These are phyloP conservation scores for Vulpes ferrilata DNA, from an alignment of 2,113 vertebrate genomes.

Conservation along the genomic window DNA sequence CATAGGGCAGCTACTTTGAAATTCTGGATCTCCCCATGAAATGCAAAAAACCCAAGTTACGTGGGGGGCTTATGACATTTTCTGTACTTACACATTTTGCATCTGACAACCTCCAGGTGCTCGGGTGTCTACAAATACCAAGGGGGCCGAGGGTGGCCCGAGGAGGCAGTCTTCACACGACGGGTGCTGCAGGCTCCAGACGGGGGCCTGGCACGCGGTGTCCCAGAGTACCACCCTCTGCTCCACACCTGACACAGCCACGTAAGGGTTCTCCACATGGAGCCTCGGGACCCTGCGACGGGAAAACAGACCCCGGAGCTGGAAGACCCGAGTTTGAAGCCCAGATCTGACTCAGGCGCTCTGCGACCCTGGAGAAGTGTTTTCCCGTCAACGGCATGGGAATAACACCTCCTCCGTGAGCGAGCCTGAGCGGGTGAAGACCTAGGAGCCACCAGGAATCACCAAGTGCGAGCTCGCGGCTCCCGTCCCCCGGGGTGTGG, in stretches of 20 bases:
- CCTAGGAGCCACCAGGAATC: neutral
- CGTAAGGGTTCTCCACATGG: rapidly evolving
- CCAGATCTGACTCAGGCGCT: neutral
- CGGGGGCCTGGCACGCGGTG: rapidly evolving
- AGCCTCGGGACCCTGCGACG: rapidly evolving
- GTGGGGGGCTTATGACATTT: neutral
- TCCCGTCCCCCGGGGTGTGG: neutral
- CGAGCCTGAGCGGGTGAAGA: neutral
- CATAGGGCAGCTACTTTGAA: neutral
- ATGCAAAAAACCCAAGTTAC: neutral
- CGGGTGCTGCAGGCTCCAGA: neutral
- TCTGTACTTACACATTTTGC: neutral
- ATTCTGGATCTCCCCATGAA: neutral
- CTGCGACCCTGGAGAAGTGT: neutral
- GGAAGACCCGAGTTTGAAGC: neutral
- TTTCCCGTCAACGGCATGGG: neutral
- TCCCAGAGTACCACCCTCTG: neutral
- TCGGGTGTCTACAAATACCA: neutral
- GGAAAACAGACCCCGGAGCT: neutral
- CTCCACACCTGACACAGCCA: neutral
- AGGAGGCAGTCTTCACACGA: neutral
- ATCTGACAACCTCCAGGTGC: neutral
- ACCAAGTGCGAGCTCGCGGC: neutral
- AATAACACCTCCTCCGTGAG: neutral
- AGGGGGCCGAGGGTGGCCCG: neutral